Base-by-base conservation (phyloP, 2,888 invertebrate genomes). In the Dorcus hopei region DNA sequence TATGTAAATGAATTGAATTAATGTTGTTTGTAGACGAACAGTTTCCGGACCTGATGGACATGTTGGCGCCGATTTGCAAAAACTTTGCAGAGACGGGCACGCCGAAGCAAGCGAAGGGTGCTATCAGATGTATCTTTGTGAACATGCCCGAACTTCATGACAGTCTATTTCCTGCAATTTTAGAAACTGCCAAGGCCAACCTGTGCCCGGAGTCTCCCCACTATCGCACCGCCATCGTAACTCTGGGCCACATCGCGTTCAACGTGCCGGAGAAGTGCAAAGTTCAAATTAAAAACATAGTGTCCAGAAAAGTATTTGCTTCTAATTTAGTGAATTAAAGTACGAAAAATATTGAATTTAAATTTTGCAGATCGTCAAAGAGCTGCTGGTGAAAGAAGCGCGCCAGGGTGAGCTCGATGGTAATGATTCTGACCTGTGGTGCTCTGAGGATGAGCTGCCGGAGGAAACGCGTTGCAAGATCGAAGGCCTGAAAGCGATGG, bases 61-160 rank as follows among this genome's bases (percentile, higher is more conserved):
- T 87, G 62, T 79, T 97, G 74, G 87, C 93, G 38, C 92, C 93
- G 1, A 85, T 94, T 51, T 93, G 97, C 77, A 92, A 93, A 74
- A 90, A 89, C 54, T 90, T 95, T 74, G 92, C 95, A 0, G 88
- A 92, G 70, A 87, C 87, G 45, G 97, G 97, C 9, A 92, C 93
- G 3, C 90, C 94, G 1, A 96, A 96, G 77, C 97, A 97, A 79
- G 95, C 97, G 5, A 98, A 98, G 79, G 95, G 97, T 72, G 96
- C 97, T 3, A 90, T 98, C 61, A 87, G 94, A 66, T 97, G 97
- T 79, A 86, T 98, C 54, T 92, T 86, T 77, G 89, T 92, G 49
- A 94, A 95, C 78, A 89, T 91, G 80, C 82, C 83, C 3, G 83
- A 83, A 48, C 79, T 87, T 71, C 87, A 87, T 72, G 90, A 89